These are phyloP conservation scores for Trogon surrucura DNA, from an alignment of 2,113 vertebrate species.

Conservation along the genomic window DNA sequence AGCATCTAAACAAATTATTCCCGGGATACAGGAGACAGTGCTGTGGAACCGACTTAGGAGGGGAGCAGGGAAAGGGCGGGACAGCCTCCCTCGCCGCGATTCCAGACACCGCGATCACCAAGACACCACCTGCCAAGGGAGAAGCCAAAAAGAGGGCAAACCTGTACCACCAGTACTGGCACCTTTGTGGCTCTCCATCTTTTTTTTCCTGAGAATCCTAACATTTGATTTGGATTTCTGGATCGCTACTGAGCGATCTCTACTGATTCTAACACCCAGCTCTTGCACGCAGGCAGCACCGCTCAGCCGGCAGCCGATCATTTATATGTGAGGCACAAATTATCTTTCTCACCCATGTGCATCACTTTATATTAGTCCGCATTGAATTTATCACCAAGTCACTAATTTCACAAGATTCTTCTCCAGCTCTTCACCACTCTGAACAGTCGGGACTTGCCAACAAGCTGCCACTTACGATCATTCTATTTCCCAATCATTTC, in stretches of 20 bases:
- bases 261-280: not conserved
- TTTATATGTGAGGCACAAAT: slow-evolving; percentile 1
- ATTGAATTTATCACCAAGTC: slow-evolving; percentile 48
- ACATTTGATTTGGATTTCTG: not conserved
- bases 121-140: not conserved
- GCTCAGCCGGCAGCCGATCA: not conserved
- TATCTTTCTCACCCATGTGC: not conserved
- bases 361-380: slow-evolving; percentile 31
- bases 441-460: slow-evolving; percentile 29
- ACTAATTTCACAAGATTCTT: slow-evolving; percentile 47
- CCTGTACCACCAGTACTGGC: not conserved
- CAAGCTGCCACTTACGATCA: slow-evolving; percentile 55
- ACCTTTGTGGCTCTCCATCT: not conserved
- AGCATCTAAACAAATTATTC: not conserved
- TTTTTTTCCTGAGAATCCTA: not conserved
- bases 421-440: not conserved
- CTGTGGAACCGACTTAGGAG: not conserved
- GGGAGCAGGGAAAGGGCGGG: not conserved
- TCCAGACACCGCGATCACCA: not conserved
- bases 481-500: slow-evolving; percentile 46
- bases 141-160: not conserved
- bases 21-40: not conserved
- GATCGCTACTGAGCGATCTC: not conserved
- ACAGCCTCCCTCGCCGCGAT: not conserved
- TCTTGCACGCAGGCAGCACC: not conserved